Evolutionary conservation across 2,797 vertebrate genomes (phyloP).

Genomic region (Phyllotis vaccarum): DNA sequence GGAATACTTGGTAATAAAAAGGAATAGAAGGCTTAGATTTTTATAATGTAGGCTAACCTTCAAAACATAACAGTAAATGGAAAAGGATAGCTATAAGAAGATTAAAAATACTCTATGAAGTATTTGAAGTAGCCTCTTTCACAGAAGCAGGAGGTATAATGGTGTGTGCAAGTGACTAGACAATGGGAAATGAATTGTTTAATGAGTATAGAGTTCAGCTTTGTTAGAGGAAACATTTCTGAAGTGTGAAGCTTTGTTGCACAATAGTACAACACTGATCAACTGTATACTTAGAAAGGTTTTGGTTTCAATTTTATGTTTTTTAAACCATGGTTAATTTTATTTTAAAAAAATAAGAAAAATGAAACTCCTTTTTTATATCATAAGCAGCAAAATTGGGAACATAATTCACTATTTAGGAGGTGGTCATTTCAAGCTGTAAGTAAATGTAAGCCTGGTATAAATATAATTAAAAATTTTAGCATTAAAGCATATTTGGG

Average conservation of each 20-base stretch:
- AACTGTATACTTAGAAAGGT: neutral
- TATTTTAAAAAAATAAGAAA: conserved; percentile 17
- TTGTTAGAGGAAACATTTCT: conserved; percentile 34
- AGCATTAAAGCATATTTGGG: conserved; percentile 39
- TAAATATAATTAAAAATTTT: conserved; percentile 36
- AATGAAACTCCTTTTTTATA: neutral
- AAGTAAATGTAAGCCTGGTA: conserved; percentile 43
- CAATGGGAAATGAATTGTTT: neutral
- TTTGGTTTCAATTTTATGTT: neutral
- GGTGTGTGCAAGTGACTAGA: neutral
- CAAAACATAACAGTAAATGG: neutral
- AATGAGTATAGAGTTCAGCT: conserved; percentile 8
- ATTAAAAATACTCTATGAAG: neutral
- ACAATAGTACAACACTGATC: neutral
- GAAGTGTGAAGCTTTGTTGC: neutral
- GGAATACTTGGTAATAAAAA: conserved; percentile 12
- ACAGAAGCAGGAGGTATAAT: conserved; percentile 14
- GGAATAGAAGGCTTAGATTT: neutral
- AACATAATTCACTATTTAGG: neutral
- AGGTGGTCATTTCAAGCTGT: conserved; percentile 16
- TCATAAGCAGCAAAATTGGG: neutral
- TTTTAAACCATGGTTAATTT: neutral
- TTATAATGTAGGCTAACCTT: neutral
- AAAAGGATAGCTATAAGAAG: neutral
- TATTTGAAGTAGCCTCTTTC: neutral